Evolutionary conservation across 2,888 invertebrate genomes (phyloP).

Genomic region (Heliconius aoede): DNA sequence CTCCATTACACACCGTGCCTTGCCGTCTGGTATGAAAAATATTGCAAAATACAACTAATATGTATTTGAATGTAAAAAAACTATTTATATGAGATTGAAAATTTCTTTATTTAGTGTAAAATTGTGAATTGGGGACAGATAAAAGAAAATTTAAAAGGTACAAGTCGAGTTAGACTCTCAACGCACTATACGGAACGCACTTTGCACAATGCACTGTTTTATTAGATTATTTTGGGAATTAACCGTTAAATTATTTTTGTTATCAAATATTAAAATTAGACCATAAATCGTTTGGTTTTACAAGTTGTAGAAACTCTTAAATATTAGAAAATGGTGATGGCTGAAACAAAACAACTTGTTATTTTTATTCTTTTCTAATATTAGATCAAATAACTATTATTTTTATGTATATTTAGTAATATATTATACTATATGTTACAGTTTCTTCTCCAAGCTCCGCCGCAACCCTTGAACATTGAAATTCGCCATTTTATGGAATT

Average conservation of each 20-base stretch:
- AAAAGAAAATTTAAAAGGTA: not conserved
- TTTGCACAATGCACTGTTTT: slow-evolving; percentile 16
- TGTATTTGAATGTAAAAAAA: no score
- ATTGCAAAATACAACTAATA: not conserved
- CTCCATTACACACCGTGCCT: slow-evolving; percentile 11
- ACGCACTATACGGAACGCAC: slow-evolving; percentile 10
- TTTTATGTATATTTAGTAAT: not conserved
- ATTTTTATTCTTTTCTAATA: not conserved
- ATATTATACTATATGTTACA: slow-evolving; percentile 55
- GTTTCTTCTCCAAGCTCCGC: slow-evolving; percentile 78
- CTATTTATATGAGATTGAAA: no score
- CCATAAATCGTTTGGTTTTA: not conserved
- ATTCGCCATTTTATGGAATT: slow-evolving; percentile 29
- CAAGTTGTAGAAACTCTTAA: not conserved
- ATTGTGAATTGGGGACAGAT: not conserved
- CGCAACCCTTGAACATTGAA: slow-evolving; percentile 66
- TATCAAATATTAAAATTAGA: not conserved
- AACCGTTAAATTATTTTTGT: not conserved
- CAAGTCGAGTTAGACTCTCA: not conserved
- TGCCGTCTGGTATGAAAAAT: slow-evolving; percentile 25
- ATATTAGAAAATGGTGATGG: slow-evolving; percentile 2
- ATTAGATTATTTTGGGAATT: not conserved
- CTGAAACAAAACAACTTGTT: not conserved
- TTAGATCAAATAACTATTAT: not conserved
- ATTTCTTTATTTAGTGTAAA: not conserved